These are phyloP conservation scores for Sphaerodactylus townsendi DNA, from an alignment of 2,113 vertebrate genomes.

Conservation along the genomic window DNA sequence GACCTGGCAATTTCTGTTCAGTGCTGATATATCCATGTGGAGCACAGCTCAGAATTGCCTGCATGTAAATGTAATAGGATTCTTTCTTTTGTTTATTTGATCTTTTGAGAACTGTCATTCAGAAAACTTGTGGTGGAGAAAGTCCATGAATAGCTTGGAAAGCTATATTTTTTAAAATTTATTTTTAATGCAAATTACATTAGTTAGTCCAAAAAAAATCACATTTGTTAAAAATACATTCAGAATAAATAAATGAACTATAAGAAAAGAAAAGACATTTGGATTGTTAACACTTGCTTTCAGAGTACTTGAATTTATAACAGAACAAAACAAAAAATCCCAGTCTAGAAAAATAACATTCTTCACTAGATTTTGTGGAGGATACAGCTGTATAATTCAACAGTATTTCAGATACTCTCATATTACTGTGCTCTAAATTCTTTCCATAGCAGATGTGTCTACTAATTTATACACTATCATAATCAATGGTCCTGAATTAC, in stretches of 20 bases:
- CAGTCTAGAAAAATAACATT: conserved; percentile 87
- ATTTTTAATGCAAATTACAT: conserved; percentile 87
- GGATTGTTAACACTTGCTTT: conserved; percentile 79
- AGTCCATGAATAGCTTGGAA: conserved; percentile 72
- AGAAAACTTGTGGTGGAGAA: conserved; percentile 31
- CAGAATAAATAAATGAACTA: conserved; percentile 82
- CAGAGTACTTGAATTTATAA: conserved; percentile 81
- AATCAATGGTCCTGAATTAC: conserved; percentile 69
- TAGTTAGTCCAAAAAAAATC: conserved; percentile 83
- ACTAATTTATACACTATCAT: conserved; percentile 64
- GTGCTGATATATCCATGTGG: conserved; percentile 42
- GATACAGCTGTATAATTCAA: conserved; percentile 79
- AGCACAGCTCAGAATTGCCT: conserved; percentile 26
- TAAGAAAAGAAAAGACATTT: conserved; percentile 72
- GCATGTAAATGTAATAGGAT: conserved; percentile 59
- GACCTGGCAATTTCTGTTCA: conserved; percentile 65
- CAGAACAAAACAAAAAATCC: conserved; percentile 67
- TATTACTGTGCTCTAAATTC: conserved; percentile 75
- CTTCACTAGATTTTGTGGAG: conserved; percentile 80
- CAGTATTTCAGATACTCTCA: conserved; percentile 73
- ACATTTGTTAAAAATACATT: conserved; percentile 87
- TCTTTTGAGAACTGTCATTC: conserved; percentile 40
- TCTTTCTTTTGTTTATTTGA: conserved; percentile 49
- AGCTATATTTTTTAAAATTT: conserved; percentile 76
- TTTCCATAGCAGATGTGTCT: conserved; percentile 62